phyloP scores from a whole-genome alignment of 2,888 invertebrate species.

The Hartigia nigra region DNA sequence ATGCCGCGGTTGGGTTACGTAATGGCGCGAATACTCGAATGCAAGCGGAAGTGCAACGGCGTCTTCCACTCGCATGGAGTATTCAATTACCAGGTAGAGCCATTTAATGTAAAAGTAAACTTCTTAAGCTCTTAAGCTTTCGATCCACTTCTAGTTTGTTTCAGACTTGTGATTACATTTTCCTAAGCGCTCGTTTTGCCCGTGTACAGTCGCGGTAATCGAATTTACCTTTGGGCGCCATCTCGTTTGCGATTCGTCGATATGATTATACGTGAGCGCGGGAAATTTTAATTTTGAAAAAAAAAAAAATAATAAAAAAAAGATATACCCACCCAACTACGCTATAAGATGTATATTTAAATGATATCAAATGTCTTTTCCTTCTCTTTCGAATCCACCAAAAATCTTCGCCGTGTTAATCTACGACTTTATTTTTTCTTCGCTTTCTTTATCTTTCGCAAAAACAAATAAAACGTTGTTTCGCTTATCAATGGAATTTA shows the following conservation, averaged over 20 bases:
- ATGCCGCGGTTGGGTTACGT: neutral
- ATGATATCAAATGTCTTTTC: neutral
- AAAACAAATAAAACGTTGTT: neutral
- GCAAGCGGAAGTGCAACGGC: neutral
- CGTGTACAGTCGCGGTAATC: constrained; percentile 12
- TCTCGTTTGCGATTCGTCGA: neutral
- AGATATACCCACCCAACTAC: neutral
- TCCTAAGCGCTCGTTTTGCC: constrained; percentile 13
- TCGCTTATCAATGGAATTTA: neutral
- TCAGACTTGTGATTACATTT: constrained; percentile 23
- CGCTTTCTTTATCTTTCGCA: neutral
- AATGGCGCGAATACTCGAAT: neutral
- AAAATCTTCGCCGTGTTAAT: neutral
- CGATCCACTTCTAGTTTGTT: constrained; percentile 21
- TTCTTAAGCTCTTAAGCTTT: constrained; percentile 17
- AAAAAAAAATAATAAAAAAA: too few relatives aligned
- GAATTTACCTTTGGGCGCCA: constrained; percentile 1
- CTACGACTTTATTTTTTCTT: too few relatives aligned
- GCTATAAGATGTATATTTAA: neutral
- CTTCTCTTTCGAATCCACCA: neutral
- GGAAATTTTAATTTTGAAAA: neutral
- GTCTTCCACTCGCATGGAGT: neutral
- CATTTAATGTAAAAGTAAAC: constrained; percentile 23
- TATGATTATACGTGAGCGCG: neutral
- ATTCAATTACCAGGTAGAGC: constrained; percentile 18